These are phyloP conservation scores for Macropodus opercularis DNA, from an alignment of 2,797 vertebrate genomes.

Conservation along the genomic window DNA sequence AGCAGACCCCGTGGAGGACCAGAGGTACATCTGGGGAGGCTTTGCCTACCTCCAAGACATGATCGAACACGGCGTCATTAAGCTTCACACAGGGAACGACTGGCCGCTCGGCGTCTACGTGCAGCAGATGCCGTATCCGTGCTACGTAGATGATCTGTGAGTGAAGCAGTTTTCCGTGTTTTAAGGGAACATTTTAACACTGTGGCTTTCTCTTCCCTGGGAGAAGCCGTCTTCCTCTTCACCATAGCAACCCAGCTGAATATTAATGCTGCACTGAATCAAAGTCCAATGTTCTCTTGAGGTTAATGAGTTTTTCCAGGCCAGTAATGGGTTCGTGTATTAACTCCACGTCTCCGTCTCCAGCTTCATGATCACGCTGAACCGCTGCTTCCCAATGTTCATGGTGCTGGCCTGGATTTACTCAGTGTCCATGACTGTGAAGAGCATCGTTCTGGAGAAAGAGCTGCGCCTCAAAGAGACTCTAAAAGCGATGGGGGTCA, in stretches of 20 bases:
- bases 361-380: conserved; percentile 96
- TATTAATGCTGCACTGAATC: neutral
- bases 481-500: conserved; percentile 91
- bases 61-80: conserved; percentile 93
- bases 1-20: conserved; percentile 92
- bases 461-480: conserved; percentile 93
- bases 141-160: conserved; percentile 97
- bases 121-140: conserved; percentile 98
- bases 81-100: conserved; percentile 84
- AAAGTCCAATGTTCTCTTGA: neutral
- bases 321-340: neutral
- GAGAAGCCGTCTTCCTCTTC: neutral
- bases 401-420: conserved; percentile 98
- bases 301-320: neutral
- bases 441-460: conserved; percentile 95
- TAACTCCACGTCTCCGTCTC: neutral
- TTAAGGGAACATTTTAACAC: too few species aligned
- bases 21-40: conserved; percentile 95
- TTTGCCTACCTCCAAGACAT: conserved; percentile 98
- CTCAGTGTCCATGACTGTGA: conserved; percentile 93
- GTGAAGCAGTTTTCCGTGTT: too few species aligned
- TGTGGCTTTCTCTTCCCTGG: neutral
- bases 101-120: conserved; percentile 90
- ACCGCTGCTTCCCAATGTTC: conserved; percentile 94
- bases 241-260: neutral